Conservation (phyloP, 2,888 invertebrate genomes). For the Cremastobaeus sp. region DNA sequence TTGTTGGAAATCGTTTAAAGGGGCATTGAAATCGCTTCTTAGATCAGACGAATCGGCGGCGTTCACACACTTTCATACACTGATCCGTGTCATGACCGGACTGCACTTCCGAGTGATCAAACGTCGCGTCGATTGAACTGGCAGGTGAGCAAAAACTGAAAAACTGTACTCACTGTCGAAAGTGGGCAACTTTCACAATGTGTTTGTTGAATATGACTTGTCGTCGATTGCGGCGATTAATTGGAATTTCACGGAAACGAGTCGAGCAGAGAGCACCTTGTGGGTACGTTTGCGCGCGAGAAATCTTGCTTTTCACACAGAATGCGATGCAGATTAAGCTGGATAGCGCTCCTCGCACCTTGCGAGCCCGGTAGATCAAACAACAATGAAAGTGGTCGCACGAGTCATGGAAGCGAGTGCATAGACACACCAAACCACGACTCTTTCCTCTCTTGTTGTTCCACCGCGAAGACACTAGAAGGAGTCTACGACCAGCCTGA, state of each 20-base stretch:
- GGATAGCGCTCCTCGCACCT: constrained; percentile 63
- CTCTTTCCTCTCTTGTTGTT: constrained; percentile 57
- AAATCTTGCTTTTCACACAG: constrained; percentile 54
- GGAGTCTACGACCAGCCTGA: constrained; percentile 58
- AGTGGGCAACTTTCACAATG: constrained; percentile 50
- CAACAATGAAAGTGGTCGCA: constrained; percentile 76
- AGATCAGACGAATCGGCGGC: background rate
- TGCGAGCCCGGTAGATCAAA: constrained; percentile 69
- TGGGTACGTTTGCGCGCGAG: constrained; percentile 34
- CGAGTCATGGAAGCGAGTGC: constrained; percentile 61
- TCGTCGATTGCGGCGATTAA: constrained; percentile 29
- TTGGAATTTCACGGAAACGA: constrained; percentile 39
- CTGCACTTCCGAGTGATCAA: constrained; percentile 3
- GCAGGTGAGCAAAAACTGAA: background rate
- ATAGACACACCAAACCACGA: constrained; percentile 56
- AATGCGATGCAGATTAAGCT: constrained; percentile 41
- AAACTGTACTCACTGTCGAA: constrained; percentile 44
- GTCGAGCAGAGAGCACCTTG: constrained; percentile 25
- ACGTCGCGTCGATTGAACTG: constrained; percentile 1
- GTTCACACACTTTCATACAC: constrained; percentile 1
- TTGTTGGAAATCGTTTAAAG: no score
- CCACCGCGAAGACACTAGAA: constrained; percentile 51
- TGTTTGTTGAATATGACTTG: constrained; percentile 25
- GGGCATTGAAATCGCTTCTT: no score
- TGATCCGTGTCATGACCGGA: background rate